These are phyloP conservation scores for Dasysyrphus albostriatus DNA, from an alignment of 2,888 invertebrate species.

Conservation along the genomic window DNA sequence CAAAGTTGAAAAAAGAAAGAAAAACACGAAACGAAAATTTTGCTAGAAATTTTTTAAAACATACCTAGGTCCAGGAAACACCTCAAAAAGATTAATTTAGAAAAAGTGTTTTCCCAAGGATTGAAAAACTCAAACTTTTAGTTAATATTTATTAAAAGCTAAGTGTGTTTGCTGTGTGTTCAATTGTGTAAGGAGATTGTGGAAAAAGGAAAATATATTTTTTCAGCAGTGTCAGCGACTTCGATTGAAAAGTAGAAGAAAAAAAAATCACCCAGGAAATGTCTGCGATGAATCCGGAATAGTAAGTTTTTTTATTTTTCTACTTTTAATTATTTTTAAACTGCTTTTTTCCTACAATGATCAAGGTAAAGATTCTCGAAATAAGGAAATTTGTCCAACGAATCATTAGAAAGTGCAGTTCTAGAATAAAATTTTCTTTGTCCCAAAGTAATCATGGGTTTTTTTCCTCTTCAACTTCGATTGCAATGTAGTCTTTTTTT, in stretches of 20 bases:
- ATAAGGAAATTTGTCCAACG: not conserved
- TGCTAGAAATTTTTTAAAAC: constrained; percentile 76
- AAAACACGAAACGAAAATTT: constrained; percentile 55
- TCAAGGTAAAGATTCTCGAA: not conserved
- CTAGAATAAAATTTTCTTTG: constrained; percentile 43
- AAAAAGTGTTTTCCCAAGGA: constrained; percentile 54
- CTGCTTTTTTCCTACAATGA: constrained; percentile 30
- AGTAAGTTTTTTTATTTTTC: constrained; percentile 86
- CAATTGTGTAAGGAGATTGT: constrained; percentile 75
- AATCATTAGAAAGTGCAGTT: constrained; percentile 66
- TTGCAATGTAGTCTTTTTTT: constrained; percentile 40
- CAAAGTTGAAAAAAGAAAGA: constrained; percentile 60
- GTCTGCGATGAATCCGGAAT: constrained; percentile 91
- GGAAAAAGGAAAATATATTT: constrained; percentile 70
- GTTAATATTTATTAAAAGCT: constrained; percentile 44
- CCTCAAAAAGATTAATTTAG: constrained; percentile 74
- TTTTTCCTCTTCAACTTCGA: constrained; percentile 18
- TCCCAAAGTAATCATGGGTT: constrained; percentile 33
- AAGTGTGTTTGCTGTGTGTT: constrained; percentile 58
- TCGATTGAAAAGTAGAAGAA: constrained; percentile 56
- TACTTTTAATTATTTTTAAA: not conserved
- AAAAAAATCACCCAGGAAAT: constrained; percentile 80
- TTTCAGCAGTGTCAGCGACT: constrained; percentile 63
- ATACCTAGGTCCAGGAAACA: constrained; percentile 60
- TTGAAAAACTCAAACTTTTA: not conserved